Percentiles rank a stretch among this genome's conserved stretches.
phyloP scores from a whole-genome alignment of 1,140 invertebrate species.

The Mizuhopecten yessoensis region DNA sequence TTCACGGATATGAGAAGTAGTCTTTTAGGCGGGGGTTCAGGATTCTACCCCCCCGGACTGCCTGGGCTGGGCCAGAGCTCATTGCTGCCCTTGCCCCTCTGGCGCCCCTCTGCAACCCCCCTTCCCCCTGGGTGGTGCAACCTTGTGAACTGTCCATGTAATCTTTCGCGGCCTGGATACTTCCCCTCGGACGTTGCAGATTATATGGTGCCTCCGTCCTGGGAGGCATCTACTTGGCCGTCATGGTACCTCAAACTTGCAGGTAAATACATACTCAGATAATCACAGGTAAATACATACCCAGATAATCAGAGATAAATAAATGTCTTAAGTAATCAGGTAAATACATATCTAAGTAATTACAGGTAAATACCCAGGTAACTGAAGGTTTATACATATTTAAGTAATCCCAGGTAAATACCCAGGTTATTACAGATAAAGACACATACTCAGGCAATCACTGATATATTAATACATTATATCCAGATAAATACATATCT shows the following conservation, averaged over 20 bases:
- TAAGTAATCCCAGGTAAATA: not conserved
- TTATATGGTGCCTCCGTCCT: slow-evolving; percentile 51
- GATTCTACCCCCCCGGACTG: slow-evolving; percentile 44
- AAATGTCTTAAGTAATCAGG: no score
- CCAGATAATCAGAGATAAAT: not conserved
- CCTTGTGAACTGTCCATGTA: slow-evolving; percentile 57
- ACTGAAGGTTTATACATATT: not conserved
- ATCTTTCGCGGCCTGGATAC: slow-evolving; percentile 45
- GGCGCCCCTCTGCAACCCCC: slow-evolving; percentile 54
- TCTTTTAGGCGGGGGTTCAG: slow-evolving; percentile 4
- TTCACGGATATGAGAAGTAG: slow-evolving; percentile 50
- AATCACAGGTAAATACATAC: not conserved
- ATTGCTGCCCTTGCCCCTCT: slow-evolving; percentile 55
- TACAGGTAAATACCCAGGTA: not conserved
- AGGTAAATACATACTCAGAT: slow-evolving; percentile 49
- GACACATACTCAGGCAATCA: not conserved
- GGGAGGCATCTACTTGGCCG: slow-evolving; percentile 38
- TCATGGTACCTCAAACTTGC: slow-evolving; percentile 60
- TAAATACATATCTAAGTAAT: not conserved
- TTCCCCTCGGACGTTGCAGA: slow-evolving; percentile 49
- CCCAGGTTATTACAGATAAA: not conserved
- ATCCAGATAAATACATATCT: not conserved
- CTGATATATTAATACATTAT: not conserved
- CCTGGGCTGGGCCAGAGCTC: slow-evolving; percentile 52
- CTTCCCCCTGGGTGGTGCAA: slow-evolving; percentile 52